phyloP scores from a whole-genome alignment of 2,888 invertebrate genomes.

The Limnephilus auricula region DNA sequence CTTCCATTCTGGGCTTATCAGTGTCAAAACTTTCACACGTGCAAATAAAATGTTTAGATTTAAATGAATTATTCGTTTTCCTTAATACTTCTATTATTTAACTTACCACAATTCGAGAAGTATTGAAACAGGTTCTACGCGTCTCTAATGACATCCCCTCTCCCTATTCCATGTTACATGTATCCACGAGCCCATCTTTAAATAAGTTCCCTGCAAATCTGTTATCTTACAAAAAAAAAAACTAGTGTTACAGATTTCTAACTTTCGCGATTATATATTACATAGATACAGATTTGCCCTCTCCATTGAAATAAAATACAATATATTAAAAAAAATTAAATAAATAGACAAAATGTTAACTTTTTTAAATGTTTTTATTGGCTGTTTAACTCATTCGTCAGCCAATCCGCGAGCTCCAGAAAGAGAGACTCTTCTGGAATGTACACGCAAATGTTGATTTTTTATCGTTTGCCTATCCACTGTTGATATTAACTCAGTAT shows the following conservation, averaged over 20 bases:
- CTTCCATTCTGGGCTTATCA: too few species aligned
- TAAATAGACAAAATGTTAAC: too few species aligned
- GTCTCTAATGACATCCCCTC: too few species aligned
- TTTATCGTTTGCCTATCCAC: conserved; percentile 54
- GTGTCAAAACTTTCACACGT: too few species aligned
- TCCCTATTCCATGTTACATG: too few species aligned
- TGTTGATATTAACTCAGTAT: conserved; percentile 55
- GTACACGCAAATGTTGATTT: conserved; percentile 52
- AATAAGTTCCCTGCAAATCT: too few species aligned
- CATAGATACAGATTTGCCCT: background rate
- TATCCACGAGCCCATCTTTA: too few species aligned
- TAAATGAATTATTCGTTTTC: too few species aligned
- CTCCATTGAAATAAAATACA: background rate
- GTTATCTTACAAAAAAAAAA: too few species aligned
- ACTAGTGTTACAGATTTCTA: background rate
- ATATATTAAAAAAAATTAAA: background rate
- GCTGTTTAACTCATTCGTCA: background rate
- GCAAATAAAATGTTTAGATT: too few species aligned
- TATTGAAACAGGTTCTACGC: background rate
- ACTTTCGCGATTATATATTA: background rate
- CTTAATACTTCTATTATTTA: too few species aligned
- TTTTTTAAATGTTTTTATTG: background rate
- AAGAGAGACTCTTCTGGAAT: conserved; percentile 28
- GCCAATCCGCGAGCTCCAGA: background rate
- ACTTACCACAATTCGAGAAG: background rate